A percentile compares a stretch with the other conserved stretches of the same genome.
Conservation (phyloP, 2,113 vertebrate genomes). For the Elgaria multicarinata region DNA sequence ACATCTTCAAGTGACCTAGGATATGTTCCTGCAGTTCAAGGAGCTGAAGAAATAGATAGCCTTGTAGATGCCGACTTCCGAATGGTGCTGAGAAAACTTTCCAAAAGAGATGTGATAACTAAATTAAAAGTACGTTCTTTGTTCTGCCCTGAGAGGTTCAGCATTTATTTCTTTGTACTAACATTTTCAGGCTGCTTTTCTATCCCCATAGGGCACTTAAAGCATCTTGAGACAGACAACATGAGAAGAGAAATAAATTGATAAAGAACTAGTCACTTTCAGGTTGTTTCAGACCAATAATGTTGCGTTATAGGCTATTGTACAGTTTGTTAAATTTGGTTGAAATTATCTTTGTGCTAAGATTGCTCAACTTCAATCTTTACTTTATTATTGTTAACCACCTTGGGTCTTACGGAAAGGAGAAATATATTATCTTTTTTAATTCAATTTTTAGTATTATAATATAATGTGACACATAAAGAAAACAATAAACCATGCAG, state of each 20-base stretch:
- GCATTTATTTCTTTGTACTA: background rate
- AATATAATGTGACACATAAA: background rate
- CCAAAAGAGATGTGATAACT: conserved; percentile 93
- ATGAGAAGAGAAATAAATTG: accelerated
- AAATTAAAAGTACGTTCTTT: conserved; percentile 88
- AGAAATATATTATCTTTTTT: background rate
- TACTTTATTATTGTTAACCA: background rate
- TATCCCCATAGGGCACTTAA: background rate
- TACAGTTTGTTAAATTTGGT: background rate
- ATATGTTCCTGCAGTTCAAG: conserved; percentile 94
- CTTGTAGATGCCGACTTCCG: conserved; percentile 96
- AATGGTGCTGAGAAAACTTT: conserved; percentile 93
- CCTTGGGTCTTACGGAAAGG: background rate
- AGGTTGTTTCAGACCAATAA: background rate
- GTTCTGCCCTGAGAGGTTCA: background rate
- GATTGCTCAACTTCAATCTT: background rate
- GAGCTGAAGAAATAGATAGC: conserved; percentile 95
- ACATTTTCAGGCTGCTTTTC: background rate
- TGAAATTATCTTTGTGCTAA: background rate
- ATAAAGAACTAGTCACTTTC: background rate
- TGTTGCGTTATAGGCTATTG: background rate
- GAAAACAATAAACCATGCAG: background rate
- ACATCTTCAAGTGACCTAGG: conserved; percentile 86
- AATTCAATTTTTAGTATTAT: too few relatives aligned
- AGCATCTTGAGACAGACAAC: background rate